Evolutionary conservation across 92 coral and sea anemone genomes (phyloP).

Genomic region (Parazoanthus darwini): DNA sequence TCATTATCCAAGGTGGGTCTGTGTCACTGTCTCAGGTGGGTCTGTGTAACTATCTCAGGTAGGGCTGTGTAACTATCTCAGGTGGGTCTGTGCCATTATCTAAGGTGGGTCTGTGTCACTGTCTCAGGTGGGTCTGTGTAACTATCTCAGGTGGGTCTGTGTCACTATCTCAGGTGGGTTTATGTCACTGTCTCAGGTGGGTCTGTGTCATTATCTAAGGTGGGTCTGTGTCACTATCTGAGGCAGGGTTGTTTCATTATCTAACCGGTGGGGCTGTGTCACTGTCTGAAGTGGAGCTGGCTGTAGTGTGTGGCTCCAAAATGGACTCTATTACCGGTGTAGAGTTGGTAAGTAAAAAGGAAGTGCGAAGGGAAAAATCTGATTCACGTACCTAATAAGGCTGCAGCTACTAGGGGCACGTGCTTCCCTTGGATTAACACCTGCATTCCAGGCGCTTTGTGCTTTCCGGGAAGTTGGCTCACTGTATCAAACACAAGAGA

Average conservation of each 20-base stretch:
- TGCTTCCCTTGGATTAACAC: constrained; percentile 94
- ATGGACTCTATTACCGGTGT: no score
- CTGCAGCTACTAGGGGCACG: constrained; percentile 73
- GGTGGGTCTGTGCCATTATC: neutral
- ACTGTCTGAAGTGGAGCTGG: neutral
- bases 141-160: neutral
- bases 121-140: neutral
- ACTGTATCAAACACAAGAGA: constrained; percentile 43
- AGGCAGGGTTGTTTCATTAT: neutral
- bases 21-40: no score
- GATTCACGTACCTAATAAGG: constrained; percentile 70
- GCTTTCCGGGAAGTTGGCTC: constrained; percentile 95
- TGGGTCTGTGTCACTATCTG: neutral
- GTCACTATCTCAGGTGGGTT: neutral
- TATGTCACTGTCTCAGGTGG: neutral
- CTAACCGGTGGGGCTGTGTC: neutral
- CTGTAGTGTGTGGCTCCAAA: no score
- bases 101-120: neutral
- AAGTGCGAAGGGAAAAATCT: no score
- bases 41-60: neutral
- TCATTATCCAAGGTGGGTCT: neutral
- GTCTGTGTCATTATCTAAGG: neutral
- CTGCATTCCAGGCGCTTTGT: constrained; percentile 76
- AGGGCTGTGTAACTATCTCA: neutral
- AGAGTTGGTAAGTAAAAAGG: no score